These are phyloP conservation scores for Cydia pomonella DNA, from an alignment of 1,140 invertebrate genomes.

Conservation along the genomic window DNA sequence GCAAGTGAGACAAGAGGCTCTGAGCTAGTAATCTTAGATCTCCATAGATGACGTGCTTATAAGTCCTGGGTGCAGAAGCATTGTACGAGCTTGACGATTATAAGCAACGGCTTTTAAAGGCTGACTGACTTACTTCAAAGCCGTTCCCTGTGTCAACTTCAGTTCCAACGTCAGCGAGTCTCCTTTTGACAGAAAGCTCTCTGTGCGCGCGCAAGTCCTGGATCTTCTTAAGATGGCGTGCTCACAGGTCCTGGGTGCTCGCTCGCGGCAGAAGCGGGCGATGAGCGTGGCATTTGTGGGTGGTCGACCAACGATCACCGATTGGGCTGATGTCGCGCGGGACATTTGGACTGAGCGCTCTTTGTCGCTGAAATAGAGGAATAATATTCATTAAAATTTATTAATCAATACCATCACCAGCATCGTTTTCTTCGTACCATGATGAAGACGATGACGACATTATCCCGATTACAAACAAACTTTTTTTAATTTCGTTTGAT, in stretches of 20 bases:
- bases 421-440: not conserved
- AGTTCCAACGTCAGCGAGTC: constrained; percentile 91
- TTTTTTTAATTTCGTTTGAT: no score
- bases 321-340: constrained; percentile 72
- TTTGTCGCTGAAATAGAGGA: constrained; percentile 64
- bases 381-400: not conserved
- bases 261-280: constrained; percentile 89
- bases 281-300: constrained; percentile 86
- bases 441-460: no score
- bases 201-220: constrained; percentile 88
- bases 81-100: no score
- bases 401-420: not conserved
- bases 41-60: no score
- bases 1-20: no score
- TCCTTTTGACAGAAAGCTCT: constrained; percentile 91
- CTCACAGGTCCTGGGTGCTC: constrained; percentile 89
- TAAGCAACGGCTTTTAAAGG: not conserved
- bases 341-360: constrained; percentile 75
- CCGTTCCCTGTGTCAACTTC: constrained; percentile 90
- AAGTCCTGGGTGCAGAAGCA: no score
- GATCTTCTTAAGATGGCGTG: constrained; percentile 83
- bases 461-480: no score
- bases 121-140: constrained; percentile 84
- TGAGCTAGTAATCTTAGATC: no score
- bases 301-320: constrained; percentile 78